Evolutionary conservation across 2,113 vertebrate species (phyloP).

Genomic region (Eonycteris spelaea): DNA sequence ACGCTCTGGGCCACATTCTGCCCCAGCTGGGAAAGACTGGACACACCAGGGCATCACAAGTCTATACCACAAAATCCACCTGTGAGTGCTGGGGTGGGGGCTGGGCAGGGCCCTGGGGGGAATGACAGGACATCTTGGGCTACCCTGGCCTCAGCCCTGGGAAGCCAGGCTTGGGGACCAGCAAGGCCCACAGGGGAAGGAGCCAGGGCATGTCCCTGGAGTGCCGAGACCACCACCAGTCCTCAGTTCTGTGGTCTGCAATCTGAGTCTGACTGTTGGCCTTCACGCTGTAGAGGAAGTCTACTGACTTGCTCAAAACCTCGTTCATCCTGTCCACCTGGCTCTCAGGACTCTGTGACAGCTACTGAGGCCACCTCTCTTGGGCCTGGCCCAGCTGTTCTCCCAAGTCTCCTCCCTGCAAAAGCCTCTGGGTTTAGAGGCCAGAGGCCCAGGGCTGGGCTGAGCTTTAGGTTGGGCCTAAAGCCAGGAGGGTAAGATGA

Average conservation of each 20-base stretch:
- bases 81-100: conserved; percentile 81
- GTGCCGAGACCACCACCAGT: background rate
- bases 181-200: background rate
- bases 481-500: background rate
- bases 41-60: conserved; percentile 93
- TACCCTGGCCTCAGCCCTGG: background rate
- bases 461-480: background rate
- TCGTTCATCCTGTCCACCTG: background rate
- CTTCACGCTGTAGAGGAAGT: background rate
- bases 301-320: background rate
- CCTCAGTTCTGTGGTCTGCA: background rate
- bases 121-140: background rate
- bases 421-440: background rate
- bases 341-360: background rate
- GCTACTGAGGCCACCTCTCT: background rate
- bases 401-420: background rate
- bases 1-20: conserved; percentile 95
- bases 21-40: conserved; percentile 97
- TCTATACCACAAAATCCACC: conserved; percentile 96
- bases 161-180: background rate
- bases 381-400: background rate
- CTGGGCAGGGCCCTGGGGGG: background rate
- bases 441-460: background rate
- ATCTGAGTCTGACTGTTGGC: background rate
- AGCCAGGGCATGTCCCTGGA: background rate